A percentile compares a stretch with the other conserved stretches of the same genome.
Conservation (phyloP, 2,888 invertebrate species). For the Aromia moschata region DNA sequence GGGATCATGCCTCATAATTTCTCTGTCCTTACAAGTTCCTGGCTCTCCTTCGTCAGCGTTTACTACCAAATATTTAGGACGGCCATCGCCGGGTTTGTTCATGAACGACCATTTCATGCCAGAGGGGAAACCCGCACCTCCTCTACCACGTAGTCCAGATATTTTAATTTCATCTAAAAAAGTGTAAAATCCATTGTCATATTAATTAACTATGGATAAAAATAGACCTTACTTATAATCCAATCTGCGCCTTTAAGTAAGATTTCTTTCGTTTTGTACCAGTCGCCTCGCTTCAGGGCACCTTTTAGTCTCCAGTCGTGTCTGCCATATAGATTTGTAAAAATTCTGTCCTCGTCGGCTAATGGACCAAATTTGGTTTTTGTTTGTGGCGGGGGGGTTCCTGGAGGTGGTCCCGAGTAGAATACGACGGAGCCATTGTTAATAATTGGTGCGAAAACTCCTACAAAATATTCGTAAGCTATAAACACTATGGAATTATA, state of each 20-base stretch:
- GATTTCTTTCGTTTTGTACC: conserved; percentile 99
- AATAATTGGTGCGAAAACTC: conserved; percentile 1
- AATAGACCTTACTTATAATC: conserved; percentile 81
- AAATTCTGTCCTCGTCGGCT: conserved; percentile 92
- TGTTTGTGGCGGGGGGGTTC: conserved; percentile 70
- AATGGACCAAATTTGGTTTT: conserved; percentile 84
- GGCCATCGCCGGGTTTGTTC: conserved; percentile 97
- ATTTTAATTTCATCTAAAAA: conserved; percentile 93
- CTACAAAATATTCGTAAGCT: background rate
- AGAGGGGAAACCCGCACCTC: conserved; percentile 99
- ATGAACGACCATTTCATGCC: conserved; percentile 99
- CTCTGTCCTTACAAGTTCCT: conserved; percentile 98
- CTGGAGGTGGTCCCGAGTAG: conserved; percentile 64
- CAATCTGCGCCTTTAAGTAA: conserved; percentile 93
- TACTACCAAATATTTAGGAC: conserved; percentile 97
- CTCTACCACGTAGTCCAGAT: conserved; percentile 95
- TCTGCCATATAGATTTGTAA: conserved; percentile 97
- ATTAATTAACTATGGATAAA: too few species aligned
- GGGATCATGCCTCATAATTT: conserved; percentile 98
- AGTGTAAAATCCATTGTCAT: too few species aligned
- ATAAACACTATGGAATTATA: background rate
- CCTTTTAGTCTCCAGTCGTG: conserved; percentile 98
- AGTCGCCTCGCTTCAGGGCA: conserved; percentile 91
- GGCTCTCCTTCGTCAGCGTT: conserved; percentile 99
- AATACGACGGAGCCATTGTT: conserved; percentile 64